Evolutionary conservation across 1,140 invertebrate species (phyloP).

Genomic region (Nilaparvata lugens): DNA sequence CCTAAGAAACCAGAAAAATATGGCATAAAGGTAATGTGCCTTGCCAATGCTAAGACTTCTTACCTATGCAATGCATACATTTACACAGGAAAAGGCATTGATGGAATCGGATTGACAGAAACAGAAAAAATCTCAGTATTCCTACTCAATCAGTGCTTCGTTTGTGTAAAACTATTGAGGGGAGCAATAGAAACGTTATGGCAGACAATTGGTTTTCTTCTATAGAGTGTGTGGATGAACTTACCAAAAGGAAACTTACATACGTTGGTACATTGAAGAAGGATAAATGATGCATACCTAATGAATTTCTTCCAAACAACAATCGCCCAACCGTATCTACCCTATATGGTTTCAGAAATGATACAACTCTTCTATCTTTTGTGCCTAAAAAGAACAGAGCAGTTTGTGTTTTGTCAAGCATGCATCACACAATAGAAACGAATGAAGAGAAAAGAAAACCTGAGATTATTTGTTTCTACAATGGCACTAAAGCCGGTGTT

Average conservation of each 20-base stretch:
- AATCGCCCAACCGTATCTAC: neutral
- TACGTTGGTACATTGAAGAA: conserved; percentile 19
- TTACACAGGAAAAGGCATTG: conserved; percentile 5
- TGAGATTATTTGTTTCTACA: conserved; percentile 16
- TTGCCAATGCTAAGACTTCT: neutral
- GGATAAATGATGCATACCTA: conserved; percentile 35
- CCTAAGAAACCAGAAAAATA: too few species aligned
- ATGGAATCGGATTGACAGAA: conserved; percentile 3
- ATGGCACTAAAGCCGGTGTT: conserved; percentile 1
- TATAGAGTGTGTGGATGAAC: conserved; percentile 27
- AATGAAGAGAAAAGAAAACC: conserved; percentile 25
- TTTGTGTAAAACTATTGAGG: conserved; percentile 27
- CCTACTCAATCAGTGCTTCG: conserved; percentile 28
- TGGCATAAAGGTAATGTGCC: too few species aligned
- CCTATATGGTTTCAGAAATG: conserved; percentile 23
- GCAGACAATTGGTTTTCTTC: conserved; percentile 34
- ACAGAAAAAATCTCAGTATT: conserved; percentile 15
- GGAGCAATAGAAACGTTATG: conserved; percentile 29
- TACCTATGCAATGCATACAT: neutral
- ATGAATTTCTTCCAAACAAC: conserved; percentile 19
- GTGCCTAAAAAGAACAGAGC: conserved; percentile 26
- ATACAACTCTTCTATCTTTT: conserved; percentile 26
- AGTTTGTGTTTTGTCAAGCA: conserved; percentile 25
- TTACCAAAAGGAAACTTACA: conserved; percentile 23
- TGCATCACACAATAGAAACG: conserved; percentile 22